Conservation (phyloP, 2,888 invertebrate genomes). For the Apotomis turbidana region DNA sequence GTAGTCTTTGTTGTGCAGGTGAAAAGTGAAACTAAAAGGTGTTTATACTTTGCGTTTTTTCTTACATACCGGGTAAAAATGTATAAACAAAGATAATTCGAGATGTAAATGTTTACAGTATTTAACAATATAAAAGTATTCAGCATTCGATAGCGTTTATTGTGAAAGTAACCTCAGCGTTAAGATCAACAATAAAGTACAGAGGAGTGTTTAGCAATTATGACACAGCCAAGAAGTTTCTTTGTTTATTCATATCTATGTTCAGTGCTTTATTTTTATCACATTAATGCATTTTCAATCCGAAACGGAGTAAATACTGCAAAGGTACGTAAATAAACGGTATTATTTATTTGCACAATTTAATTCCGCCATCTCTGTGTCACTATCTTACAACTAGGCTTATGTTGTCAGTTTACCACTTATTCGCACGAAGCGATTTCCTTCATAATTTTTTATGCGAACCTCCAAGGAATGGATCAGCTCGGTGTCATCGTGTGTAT, state of each 20-base stretch:
- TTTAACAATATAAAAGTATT: constrained; percentile 10
- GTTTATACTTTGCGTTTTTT: background rate
- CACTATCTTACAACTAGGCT: no score
- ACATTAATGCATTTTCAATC: background rate
- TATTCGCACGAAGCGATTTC: no score
- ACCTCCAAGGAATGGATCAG: no score
- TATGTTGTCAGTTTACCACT: no score
- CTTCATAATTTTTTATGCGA: no score
- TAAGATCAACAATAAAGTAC: background rate
- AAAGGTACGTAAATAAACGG: constrained; percentile 1
- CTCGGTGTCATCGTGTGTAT: no score
- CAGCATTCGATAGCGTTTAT: background rate
- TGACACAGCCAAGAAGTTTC: background rate
- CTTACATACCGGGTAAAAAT: background rate
- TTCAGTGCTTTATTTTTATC: background rate
- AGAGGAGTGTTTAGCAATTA: background rate
- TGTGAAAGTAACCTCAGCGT: background rate
- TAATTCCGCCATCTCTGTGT: no score
- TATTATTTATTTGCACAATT: no score
- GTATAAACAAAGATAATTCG: background rate
- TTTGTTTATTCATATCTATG: constrained; percentile 3
- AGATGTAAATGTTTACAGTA: constrained; percentile 12
- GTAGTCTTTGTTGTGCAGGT: no score
- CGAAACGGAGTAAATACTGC: background rate
- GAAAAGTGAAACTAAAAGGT: no score